Evolutionary conservation across 1,140 invertebrate species (phyloP).

Genomic region (Archivesica marissinica): DNA sequence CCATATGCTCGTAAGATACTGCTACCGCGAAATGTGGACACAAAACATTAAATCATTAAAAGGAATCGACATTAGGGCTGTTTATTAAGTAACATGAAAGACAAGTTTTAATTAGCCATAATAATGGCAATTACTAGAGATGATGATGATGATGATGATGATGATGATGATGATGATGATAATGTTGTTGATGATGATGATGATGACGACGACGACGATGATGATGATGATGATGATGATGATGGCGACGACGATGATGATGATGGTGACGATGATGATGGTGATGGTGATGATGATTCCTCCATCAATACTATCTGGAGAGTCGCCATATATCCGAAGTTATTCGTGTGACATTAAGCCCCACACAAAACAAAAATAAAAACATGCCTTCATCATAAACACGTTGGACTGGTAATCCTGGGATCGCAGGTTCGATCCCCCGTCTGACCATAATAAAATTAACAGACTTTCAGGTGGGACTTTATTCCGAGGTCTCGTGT

Average conservation of each 20-base stretch:
- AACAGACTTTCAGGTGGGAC: too few species aligned
- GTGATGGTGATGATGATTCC: slow-evolving; percentile 49
- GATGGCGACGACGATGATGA: slow-evolving; percentile 32
- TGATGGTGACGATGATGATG: slow-evolving; percentile 46
- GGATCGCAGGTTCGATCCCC: too few species aligned
- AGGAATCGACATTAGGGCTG: neutral
- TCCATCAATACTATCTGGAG: too few species aligned
- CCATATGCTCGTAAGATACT: too few species aligned
- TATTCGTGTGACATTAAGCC: neutral
- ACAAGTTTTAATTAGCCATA: neutral
- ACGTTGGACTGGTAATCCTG: too few species aligned
- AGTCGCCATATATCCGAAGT: too few species aligned
- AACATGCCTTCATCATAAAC: neutral
- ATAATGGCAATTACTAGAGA: neutral
- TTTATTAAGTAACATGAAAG: neutral
- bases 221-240: slow-evolving; percentile 51
- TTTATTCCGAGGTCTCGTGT: too few species aligned
- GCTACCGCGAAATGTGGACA: too few species aligned
- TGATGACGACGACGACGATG: too few species aligned
- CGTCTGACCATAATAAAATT: too few species aligned
- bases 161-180: neutral
- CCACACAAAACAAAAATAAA: neutral
- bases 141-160: neutral
- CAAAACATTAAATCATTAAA: too few species aligned
- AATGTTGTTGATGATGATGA: slow-evolving; percentile 3